Evolutionary conservation across 2,888 invertebrate species (phyloP), one percentile per base, ranked within the genome.

Genomic region (Tethea ocularis): DNA sequence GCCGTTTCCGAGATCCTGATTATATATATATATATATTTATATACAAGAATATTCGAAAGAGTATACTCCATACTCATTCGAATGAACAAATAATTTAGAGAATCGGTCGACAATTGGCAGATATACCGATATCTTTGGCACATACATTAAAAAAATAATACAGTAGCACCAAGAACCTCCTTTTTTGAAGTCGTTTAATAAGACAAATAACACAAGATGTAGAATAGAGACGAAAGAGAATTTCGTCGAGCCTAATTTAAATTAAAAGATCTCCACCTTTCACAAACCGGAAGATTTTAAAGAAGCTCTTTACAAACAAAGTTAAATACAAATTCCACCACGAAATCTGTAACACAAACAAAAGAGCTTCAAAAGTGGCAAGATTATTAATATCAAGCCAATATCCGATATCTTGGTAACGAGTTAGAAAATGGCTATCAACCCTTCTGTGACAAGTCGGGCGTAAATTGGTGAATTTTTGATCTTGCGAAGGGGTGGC

Each of bases 381-480:
- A 67, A 69, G 58, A 67, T 70, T 76, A 77, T 78, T 75, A 74
- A 75, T 76, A 75, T 71, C 77, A 72, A 73, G 70, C 77, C 81
- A 77, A 87, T 87, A 87, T 82, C 82, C 77, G 82, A 84, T 83
- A 79, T 80, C 75, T 74, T 78, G 75, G 75, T 80, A 84, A 80
- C 82, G 79, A 80, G 75, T 81, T 80, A 68, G 78, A 80, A 81
- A 86, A 84, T 82, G 82, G 69, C 66, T 57, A 65, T 60, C 78
- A 80, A 82, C 88, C 88, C 88, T 86, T 85, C 79, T 68, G 75
- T 72, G 76, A 75, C 77, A 78, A 79, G 70, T 85, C 77, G 82
- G 75, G 80, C 80, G 87, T 80, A 83, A 82, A 82, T 81, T 75
- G 82, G 78, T 88, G 87, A 88, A 88, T 88, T 88, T 88, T 88